Percentiles rank a stretch among this genome's conserved stretches.
These are phyloP conservation scores for Hypomesus transpacificus DNA, from an alignment of 2,113 vertebrate species.

Conservation along the genomic window DNA sequence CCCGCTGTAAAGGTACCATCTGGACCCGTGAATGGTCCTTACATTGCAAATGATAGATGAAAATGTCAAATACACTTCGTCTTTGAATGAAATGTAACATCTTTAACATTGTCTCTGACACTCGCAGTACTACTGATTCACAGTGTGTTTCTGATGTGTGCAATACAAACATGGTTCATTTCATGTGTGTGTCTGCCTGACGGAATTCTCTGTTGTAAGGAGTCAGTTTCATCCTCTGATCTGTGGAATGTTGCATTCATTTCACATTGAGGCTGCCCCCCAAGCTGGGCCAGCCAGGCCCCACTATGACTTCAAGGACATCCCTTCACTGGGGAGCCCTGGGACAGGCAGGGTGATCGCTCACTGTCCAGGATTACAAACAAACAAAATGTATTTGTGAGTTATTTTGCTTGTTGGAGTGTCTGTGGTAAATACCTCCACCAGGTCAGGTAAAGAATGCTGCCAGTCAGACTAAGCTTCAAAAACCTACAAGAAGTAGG, in stretches of 20 bases:
- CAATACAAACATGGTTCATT: too few species aligned
- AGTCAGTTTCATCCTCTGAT: not conserved
- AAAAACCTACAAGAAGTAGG: not conserved
- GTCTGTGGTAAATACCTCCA: not conserved
- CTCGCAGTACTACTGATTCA: too few species aligned
- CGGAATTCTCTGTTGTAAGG: not conserved
- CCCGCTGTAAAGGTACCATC: too few species aligned
- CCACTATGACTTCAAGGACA: conserved; percentile 53
- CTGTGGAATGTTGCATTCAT: conserved; percentile 50
- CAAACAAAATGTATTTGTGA: not conserved
- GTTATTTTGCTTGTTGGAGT: conserved; percentile 6
- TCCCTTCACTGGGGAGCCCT: conserved; percentile 42
- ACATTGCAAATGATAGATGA: too few species aligned
- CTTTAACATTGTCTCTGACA: too few species aligned
- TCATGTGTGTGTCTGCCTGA: too few species aligned
- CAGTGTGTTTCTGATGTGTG: too few species aligned
- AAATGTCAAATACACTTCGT: too few species aligned
- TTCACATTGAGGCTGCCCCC: conserved; percentile 51
- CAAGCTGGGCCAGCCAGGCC: conserved; percentile 40
- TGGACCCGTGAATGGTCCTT: too few species aligned
- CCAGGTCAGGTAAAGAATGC: not conserved
- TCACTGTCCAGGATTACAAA: conserved; percentile 28
- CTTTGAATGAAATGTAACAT: too few species aligned
- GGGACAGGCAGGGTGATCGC: conserved; percentile 34
- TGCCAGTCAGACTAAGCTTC: not conserved